A percentile compares a stretch with the other conserved stretches of the same genome.
Conservation (phyloP, 2,797 vertebrate genomes). For the Naso thynnoides region DNA sequence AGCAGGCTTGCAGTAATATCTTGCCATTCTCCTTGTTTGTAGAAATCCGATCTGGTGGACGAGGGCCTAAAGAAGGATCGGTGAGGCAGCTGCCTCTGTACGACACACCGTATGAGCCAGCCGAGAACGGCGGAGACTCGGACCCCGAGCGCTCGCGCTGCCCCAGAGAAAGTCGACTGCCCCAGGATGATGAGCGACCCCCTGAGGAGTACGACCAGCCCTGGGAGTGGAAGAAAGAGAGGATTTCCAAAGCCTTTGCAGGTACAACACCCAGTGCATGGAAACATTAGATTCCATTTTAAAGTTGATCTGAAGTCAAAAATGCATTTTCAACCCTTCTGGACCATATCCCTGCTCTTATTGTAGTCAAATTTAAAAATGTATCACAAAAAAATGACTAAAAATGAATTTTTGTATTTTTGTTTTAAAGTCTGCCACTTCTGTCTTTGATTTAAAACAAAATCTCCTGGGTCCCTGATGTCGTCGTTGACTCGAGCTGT, state of each 20-base stretch:
- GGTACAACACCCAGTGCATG: constrained; percentile 77
- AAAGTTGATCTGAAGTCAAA: too few relatives aligned
- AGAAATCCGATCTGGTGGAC: constrained; percentile 92
- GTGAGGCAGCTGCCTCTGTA: constrained; percentile 90
- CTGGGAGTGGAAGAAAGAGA: constrained; percentile 99
- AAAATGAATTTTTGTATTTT: too few relatives aligned
- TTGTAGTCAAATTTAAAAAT: too few relatives aligned
- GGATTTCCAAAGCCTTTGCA: constrained; percentile 98
- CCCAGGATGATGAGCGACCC: constrained; percentile 95
- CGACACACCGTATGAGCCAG: constrained; percentile 94
- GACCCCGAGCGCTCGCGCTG: constrained; percentile 83
- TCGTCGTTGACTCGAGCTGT: too few relatives aligned
- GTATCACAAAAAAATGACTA: too few relatives aligned
- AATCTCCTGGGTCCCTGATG: too few relatives aligned
- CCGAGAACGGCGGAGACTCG: constrained; percentile 86
- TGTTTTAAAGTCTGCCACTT: too few relatives aligned
- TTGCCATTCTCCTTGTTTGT: constrained; percentile 28
- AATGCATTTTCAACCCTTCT: too few relatives aligned
- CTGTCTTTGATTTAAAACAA: too few relatives aligned
- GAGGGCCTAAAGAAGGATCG: constrained; percentile 87
- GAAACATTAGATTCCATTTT: background rate
- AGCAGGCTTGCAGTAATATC: constrained; percentile 21
- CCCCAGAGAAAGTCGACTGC: constrained; percentile 93
- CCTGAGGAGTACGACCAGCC: constrained; percentile 98
- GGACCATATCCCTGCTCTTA: too few relatives aligned